These are phyloP conservation scores for Cossypha dichroa DNA, from an alignment of 2,797 vertebrate species.

Conservation along the genomic window DNA sequence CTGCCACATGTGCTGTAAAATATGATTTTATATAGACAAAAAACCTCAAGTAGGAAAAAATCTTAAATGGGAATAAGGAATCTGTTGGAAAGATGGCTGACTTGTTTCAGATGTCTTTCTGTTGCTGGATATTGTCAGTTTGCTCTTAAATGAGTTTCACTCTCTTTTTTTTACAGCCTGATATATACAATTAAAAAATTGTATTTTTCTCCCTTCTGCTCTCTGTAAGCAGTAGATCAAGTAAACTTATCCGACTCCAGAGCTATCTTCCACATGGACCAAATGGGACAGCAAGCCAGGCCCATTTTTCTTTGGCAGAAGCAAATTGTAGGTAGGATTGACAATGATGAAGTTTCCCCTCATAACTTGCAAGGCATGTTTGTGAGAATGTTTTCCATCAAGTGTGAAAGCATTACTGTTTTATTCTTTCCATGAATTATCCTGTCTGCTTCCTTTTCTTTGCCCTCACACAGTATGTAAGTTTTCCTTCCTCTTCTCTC, in stretches of 20 bases:
- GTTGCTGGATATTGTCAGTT: background rate
- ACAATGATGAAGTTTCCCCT: background rate
- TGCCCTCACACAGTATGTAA: background rate
- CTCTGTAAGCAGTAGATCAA: background rate
- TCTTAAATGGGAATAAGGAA: background rate
- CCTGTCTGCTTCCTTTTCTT: constrained; percentile 26
- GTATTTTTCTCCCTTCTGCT: background rate
- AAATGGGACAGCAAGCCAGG: background rate
- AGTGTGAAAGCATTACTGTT: background rate
- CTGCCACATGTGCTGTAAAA: background rate
- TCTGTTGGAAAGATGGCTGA: background rate
- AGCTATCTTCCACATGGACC: background rate
- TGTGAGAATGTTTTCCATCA: background rate
- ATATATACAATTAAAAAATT: background rate
- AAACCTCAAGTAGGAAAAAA: background rate
- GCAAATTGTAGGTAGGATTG: background rate
- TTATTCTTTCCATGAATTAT: constrained; percentile 20
- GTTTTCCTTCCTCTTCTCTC: constrained; percentile 17
- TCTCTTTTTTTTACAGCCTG: background rate
- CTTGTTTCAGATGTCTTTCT: background rate
- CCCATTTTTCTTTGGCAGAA: background rate
- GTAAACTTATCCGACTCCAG: background rate
- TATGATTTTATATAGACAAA: background rate
- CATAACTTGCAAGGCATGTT: background rate
- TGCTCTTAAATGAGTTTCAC: background rate